Evolutionary conservation across 2,113 vertebrate species (phyloP), one percentile per base, ranked within the genome.

Genomic region (Tragulus kanchil): DNA sequence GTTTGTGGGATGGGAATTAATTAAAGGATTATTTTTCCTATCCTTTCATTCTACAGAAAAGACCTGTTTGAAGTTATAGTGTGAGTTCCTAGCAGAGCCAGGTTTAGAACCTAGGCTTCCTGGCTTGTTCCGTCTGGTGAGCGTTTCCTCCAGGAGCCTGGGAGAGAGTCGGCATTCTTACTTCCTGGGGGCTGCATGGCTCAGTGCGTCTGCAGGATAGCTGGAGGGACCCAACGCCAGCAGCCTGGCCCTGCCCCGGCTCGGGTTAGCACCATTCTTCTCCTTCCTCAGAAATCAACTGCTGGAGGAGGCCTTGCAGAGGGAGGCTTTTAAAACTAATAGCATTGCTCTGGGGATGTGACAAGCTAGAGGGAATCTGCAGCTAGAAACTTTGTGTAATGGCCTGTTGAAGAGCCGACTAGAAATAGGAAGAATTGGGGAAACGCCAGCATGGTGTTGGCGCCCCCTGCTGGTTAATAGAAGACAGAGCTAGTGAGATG

Each of bases 391-490:
- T 64, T 75, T 28, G 64, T 83, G 48, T 25, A 73, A 85, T 31
- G 52, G 54, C 23, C 26, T 21, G 0, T 31, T 71, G 58, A 61
- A 16, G 26, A 16, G 10, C 42, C 45, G 69, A 65, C 21, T 26
- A 1, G 3, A 31, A 59, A 26, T 3, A 2, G 45, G 5, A 58
- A 17, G 28, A 25, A 1, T 56, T 26, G 13, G 48, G 59, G 54
- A 65, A 84, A 52, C 52, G 5, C 62, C n/a, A 61, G 17, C 5
- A 2, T 77, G 96, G 0, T 87, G 3, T 77, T 96, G 92, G 79
- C 91, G 87, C 97, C 97, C 96, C 45, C 97, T 97, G 50, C 84
- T 97, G 97, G 97, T 92, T 65, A n/a, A 36, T 42, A 61, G n/a
- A 31, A 52, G 42, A 54, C 69, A 77, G 58, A 85, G 73, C 73